phyloP scores from a whole-genome alignment of 2,797 vertebrate species.

The Ctenopoma kingsleyae region DNA sequence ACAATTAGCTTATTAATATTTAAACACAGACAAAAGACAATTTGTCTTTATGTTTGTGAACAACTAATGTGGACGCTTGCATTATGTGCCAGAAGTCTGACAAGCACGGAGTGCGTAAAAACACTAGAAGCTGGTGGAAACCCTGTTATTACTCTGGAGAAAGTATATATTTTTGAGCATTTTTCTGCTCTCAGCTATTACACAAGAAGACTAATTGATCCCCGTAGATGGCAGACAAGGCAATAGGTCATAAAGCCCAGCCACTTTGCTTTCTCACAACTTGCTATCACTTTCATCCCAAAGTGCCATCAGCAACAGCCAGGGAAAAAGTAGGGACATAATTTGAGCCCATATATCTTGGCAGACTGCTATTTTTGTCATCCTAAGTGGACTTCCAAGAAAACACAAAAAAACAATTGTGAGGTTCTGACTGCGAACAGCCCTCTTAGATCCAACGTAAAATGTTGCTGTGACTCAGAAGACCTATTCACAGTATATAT shows the following conservation, averaged over 20 bases:
- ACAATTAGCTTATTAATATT: slow-evolving; percentile 41
- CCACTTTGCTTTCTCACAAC: slow-evolving; percentile 76
- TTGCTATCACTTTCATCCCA: slow-evolving; percentile 72
- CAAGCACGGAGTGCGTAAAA: slow-evolving; percentile 21
- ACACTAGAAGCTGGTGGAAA: slow-evolving; percentile 37
- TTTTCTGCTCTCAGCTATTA: slow-evolving; percentile 71
- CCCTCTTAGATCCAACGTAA: slow-evolving; percentile 24
- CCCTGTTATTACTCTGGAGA: slow-evolving; percentile 61
- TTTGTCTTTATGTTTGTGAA: slow-evolving; percentile 23
- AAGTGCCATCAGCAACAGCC: slow-evolving; percentile 73
- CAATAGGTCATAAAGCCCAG: slow-evolving; percentile 81
- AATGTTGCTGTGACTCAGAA: slow-evolving; percentile 7
- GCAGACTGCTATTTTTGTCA: slow-evolving; percentile 73
- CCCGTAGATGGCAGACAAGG: slow-evolving; percentile 79
- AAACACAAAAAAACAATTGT: slow-evolving; percentile 47
- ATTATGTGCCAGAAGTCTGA: slow-evolving; percentile 34
- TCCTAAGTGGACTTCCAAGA: slow-evolving; percentile 71
- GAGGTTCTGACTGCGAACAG: slow-evolving; percentile 34
- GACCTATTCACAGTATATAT: neutral
- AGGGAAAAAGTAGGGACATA: slow-evolving; percentile 57
- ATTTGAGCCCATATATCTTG: slow-evolving; percentile 79
- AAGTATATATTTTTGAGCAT: slow-evolving; percentile 66
- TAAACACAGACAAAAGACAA: slow-evolving; percentile 1
- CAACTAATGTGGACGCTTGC: slow-evolving; percentile 25
- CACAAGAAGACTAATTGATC: slow-evolving; percentile 85